Evolutionary conservation across 1,140 invertebrate genomes (phyloP).

Genomic region (Cardiocondyla obscurior): DNA sequence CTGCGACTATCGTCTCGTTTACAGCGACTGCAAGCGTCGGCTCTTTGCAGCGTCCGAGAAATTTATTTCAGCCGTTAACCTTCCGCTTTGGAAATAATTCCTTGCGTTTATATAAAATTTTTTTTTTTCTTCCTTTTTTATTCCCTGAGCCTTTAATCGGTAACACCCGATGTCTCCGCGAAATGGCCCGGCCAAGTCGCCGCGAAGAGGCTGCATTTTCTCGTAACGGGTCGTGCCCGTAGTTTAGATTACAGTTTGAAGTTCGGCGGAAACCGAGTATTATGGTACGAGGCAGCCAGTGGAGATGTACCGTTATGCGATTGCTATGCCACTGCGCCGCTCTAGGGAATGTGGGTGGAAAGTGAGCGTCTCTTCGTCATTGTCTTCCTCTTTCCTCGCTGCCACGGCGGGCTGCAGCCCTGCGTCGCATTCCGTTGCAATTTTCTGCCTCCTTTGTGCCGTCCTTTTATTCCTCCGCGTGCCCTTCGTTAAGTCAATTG

Average conservation of each 20-base stretch:
- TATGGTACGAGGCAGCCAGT: slow-evolving; percentile 72
- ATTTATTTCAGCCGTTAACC: neutral
- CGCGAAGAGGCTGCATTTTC: neutral
- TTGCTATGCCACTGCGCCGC: slow-evolving; percentile 78
- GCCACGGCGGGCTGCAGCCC: neutral
- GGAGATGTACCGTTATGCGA: slow-evolving; percentile 78
- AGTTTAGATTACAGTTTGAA: slow-evolving; percentile 27
- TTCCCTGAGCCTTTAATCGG: neutral
- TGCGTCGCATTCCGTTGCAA: neutral
- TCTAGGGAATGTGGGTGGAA: slow-evolving; percentile 79
- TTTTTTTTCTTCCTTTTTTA: too few relatives aligned
- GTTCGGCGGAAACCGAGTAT: slow-evolving; percentile 71
- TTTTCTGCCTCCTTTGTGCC: slow-evolving; percentile 4
- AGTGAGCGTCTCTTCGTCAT: slow-evolving; percentile 63
- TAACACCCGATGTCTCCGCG: neutral
- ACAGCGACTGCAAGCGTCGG: neutral
- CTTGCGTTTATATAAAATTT: neutral
- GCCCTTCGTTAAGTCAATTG: slow-evolving; percentile 4
- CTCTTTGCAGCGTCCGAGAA: neutral
- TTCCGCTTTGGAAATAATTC: neutral
- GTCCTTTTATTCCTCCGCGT: slow-evolving; percentile 5
- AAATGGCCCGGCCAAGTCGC: neutral
- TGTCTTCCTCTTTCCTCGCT: slow-evolving; percentile 53
- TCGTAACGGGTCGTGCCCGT: neutral
- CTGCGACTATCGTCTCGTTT: neutral